Conservation (phyloP, 2,797 vertebrate species). For the Coranthus polyacanthus region DNA sequence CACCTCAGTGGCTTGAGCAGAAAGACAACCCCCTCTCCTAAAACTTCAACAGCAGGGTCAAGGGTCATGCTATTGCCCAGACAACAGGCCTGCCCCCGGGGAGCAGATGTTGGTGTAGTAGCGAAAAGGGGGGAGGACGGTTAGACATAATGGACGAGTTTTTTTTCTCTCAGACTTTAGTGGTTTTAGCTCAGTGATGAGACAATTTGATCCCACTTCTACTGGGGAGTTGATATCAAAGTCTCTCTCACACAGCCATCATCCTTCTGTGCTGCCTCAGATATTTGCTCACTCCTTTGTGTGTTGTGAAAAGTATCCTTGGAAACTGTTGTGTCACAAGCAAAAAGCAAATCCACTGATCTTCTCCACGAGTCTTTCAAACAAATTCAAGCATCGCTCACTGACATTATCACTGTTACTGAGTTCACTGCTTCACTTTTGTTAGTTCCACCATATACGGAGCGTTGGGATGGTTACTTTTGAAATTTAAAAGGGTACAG, state of each 20-base stretch:
- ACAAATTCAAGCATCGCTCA: conserved; percentile 42
- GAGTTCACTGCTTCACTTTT: conserved; percentile 39
- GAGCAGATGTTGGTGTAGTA: conserved; percentile 47
- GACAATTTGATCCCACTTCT: conserved; percentile 49
- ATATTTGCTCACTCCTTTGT: conserved; percentile 53
- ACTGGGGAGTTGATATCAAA: conserved; percentile 53
- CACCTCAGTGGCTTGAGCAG: conserved; percentile 22
- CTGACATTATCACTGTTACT: conserved; percentile 51
- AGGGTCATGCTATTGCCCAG: conserved; percentile 45
- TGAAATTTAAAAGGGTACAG: too few relatives aligned
- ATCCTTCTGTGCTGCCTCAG: conserved; percentile 39
- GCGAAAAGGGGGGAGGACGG: conserved; percentile 3
- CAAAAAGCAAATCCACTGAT: conserved; percentile 59
- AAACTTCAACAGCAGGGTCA: conserved; percentile 50
- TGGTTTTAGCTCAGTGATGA: conserved; percentile 33
- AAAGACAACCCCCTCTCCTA: conserved; percentile 15
- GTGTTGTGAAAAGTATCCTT: conserved; percentile 71
- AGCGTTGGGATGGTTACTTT: too few relatives aligned
- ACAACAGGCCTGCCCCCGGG: conserved; percentile 31
- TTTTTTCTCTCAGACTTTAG: conserved; percentile 18
- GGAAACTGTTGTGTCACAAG: conserved; percentile 72
- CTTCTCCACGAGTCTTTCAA: conserved; percentile 51
- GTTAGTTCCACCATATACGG: neutral
- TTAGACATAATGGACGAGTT: conserved; percentile 21
- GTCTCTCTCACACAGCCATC: conserved; percentile 32